Conservation (phyloP, 2,113 vertebrate genomes). For the Macheiramphus alcinus region DNA sequence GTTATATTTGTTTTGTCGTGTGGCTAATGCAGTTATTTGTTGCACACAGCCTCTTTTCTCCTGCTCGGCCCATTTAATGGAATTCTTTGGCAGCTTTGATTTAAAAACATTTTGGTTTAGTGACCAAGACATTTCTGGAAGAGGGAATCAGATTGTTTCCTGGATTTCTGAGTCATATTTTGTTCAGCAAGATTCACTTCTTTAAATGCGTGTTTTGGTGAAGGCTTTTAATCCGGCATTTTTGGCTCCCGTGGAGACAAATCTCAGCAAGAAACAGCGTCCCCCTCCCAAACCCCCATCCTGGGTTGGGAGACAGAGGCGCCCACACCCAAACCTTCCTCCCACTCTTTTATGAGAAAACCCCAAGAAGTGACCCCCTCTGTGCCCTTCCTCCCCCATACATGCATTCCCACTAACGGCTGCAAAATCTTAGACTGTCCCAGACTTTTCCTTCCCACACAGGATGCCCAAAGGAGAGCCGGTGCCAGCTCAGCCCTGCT, state of each 20-base stretch:
- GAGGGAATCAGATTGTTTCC: background rate
- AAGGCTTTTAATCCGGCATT: background rate
- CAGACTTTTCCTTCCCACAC: background rate
- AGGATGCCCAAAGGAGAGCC: background rate
- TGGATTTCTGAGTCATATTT: conserved; percentile 20
- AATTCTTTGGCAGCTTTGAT: conserved; percentile 34
- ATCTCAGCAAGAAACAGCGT: background rate
- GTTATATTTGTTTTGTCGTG: conserved; percentile 20
- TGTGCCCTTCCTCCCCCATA: background rate
- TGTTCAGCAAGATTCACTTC: background rate
- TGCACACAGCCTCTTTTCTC: background rate
- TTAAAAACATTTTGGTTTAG: conserved; percentile 39
- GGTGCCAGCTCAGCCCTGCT: background rate
- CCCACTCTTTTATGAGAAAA: background rate
- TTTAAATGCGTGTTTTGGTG: background rate
- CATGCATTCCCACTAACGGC: background rate
- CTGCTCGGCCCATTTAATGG: background rate
- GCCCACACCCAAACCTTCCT: background rate
- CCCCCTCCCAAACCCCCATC: background rate
- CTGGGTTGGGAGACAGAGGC: background rate
- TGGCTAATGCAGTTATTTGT: conserved; percentile 54
- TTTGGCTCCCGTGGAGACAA: background rate
- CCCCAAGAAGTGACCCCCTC: background rate
- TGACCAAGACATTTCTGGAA: conserved; percentile 39
- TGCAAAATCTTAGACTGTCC: background rate